These are phyloP conservation scores for Catotricha subobsoleta DNA, from an alignment of 2,888 invertebrate species.

Conservation along the genomic window DNA sequence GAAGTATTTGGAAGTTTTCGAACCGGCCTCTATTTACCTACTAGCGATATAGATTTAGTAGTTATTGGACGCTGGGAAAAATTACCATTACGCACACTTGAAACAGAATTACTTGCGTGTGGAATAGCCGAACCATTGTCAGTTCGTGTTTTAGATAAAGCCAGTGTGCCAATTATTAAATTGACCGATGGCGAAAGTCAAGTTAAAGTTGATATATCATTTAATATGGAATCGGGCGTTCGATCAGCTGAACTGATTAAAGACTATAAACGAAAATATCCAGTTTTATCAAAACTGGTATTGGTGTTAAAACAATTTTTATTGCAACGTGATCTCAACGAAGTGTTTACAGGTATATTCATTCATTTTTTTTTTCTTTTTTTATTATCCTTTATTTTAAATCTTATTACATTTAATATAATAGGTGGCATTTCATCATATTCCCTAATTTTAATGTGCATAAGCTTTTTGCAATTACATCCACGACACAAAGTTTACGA, in stretches of 20 bases:
- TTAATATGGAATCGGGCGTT: slow-evolving; percentile 97
- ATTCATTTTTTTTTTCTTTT: not conserved
- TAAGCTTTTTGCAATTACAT: slow-evolving; percentile 90
- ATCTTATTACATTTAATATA: not conserved
- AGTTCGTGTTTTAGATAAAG: slow-evolving; percentile 93
- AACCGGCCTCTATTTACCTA: slow-evolving; percentile 93
- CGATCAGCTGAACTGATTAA: slow-evolving; percentile 92
- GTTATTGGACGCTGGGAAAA: slow-evolving; percentile 76
- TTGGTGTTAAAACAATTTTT: slow-evolving; percentile 97
- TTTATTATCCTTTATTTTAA: not conserved
- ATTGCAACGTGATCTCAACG: slow-evolving; percentile 92
- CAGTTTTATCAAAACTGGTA: slow-evolving; percentile 82
- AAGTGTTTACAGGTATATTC: slow-evolving; percentile 72
- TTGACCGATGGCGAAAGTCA: slow-evolving; percentile 65
- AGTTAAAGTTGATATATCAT: slow-evolving; percentile 95
- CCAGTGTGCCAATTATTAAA: slow-evolving; percentile 97
- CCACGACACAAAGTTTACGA: slow-evolving; percentile 60
- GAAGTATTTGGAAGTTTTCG: slow-evolving; percentile 97
- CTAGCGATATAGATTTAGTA: slow-evolving; percentile 61
- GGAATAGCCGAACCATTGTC: slow-evolving; percentile 77
- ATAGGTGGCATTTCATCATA: slow-evolving; percentile 90
- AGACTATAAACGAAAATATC: slow-evolving; percentile 72
- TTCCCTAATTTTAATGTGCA: slow-evolving; percentile 94
- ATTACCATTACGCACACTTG: slow-evolving; percentile 77
- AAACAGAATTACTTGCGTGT: slow-evolving; percentile 73